Conservation (phyloP, 2,888 invertebrate genomes). For the Parochlus steinenii region DNA sequence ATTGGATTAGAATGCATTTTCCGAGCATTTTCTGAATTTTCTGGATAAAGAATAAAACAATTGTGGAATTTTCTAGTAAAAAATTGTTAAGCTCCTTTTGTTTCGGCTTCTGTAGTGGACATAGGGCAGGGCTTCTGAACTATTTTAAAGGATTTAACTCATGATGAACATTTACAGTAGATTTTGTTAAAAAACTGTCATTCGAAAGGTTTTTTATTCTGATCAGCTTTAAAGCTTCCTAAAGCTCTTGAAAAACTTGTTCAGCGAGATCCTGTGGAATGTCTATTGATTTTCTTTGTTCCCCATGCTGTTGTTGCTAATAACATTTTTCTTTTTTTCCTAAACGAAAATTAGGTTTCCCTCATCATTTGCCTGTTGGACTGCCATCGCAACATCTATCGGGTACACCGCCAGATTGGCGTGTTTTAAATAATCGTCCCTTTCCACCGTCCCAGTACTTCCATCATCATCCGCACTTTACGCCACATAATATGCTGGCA, state of each 20-base stretch:
- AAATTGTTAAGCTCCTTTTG: too few relatives aligned
- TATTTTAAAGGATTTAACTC: too few relatives aligned
- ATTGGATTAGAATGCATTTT: too few relatives aligned
- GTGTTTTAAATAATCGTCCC: conserved; percentile 29
- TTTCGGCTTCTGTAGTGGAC: too few relatives aligned
- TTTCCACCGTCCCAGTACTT: conserved; percentile 32
- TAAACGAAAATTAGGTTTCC: conserved; percentile 49
- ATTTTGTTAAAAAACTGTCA: too few relatives aligned
- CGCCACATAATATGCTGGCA: conserved; percentile 35
- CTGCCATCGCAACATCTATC: conserved; percentile 37
- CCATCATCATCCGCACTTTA: conserved; percentile 37
- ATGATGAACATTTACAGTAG: too few relatives aligned
- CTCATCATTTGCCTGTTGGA: conserved; percentile 54
- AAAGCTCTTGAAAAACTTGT: not conserved
- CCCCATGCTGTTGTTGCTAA: too few relatives aligned
- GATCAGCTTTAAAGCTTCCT: not conserved
- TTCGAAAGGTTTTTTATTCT: conserved; percentile 3
- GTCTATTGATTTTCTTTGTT: not conserved
- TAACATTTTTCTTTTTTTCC: too few relatives aligned
- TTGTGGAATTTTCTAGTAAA: too few relatives aligned
- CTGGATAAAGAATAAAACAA: too few relatives aligned
- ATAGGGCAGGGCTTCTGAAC: too few relatives aligned
- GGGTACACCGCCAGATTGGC: conserved; percentile 46
- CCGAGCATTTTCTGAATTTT: too few relatives aligned
- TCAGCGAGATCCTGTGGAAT: not conserved